These are phyloP conservation scores for Cygnus atratus DNA, from an alignment of 2,113 vertebrate species.

Conservation along the genomic window DNA sequence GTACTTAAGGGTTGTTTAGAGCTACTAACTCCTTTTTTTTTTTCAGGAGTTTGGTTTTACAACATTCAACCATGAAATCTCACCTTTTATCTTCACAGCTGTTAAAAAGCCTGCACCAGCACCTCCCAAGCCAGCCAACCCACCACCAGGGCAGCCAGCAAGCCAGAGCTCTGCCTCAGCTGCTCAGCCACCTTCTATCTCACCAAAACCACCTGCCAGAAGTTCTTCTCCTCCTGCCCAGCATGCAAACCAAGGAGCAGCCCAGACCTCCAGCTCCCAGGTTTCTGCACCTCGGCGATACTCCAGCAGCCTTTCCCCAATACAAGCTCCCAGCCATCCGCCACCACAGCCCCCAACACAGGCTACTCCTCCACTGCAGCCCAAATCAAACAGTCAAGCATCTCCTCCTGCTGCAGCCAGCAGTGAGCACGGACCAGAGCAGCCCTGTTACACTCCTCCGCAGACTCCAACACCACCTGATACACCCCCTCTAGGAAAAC, in stretches of 20 bases:
- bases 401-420: neutral
- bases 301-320: slow-evolving; percentile 84
- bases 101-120: slow-evolving; percentile 95
- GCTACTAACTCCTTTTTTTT: neutral
- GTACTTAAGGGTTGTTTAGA: neutral
- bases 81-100: slow-evolving; percentile 68
- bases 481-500: slow-evolving; percentile 83
- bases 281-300: slow-evolving; percentile 81
- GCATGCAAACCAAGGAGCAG: slow-evolving; percentile 64
- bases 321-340: slow-evolving; percentile 93
- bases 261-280: slow-evolving; percentile 61
- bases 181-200: slow-evolving; percentile 78
- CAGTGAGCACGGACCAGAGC: slow-evolving; percentile 74
- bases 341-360: slow-evolving; percentile 91
- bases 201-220: slow-evolving; percentile 78
- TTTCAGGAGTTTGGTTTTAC: neutral
- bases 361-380: slow-evolving; percentile 67
- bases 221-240: slow-evolving; percentile 76
- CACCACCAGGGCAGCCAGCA: slow-evolving; percentile 83
- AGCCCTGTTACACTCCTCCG: slow-evolving; percentile 77
- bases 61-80: neutral
- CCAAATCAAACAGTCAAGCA: slow-evolving; percentile 43
- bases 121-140: slow-evolving; percentile 91
- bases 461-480: slow-evolving; percentile 89
- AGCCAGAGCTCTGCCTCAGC: slow-evolving; percentile 71